Conservation (phyloP, 2,113 vertebrate genomes). For the Ceyx cyanopectus region DNA sequence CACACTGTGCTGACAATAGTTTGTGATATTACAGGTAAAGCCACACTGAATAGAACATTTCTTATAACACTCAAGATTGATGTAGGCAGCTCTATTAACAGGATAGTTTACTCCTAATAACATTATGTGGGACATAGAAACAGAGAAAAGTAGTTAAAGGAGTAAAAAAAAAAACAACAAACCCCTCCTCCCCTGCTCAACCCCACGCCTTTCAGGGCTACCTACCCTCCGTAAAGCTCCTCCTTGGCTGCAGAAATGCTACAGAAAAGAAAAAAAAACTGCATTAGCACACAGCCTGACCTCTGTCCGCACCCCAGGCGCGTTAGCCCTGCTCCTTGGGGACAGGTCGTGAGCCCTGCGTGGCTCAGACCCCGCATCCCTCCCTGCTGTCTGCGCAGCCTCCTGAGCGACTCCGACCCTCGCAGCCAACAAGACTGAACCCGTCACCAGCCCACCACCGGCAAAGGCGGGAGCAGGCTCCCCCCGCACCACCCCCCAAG, state of each 20-base stretch:
- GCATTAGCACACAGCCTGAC: neutral
- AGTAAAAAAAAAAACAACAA: neutral
- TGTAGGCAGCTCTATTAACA: neutral
- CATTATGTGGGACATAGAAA: neutral
- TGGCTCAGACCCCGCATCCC: too few species aligned
- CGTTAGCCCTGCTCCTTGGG: accelerated
- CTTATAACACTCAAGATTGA: neutral
- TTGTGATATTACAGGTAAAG: neutral
- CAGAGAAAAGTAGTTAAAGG: neutral
- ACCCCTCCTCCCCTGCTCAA: neutral
- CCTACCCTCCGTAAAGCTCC: too few species aligned
- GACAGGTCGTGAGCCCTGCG: too few species aligned
- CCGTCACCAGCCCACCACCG: too few species aligned
- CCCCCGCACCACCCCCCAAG: too few species aligned
- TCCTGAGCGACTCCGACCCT: neutral
- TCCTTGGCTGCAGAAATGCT: accelerated
- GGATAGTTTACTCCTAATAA: neutral
- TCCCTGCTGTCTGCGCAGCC: accelerated
- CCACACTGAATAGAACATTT: neutral
- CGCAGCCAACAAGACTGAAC: too few species aligned
- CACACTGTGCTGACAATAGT: neutral
- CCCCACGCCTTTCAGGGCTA: accelerated
- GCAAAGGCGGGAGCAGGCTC: too few species aligned
- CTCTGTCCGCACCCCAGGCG: accelerated
- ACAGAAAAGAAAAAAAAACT: too few species aligned